Base-by-base conservation (phyloP, 2,797 vertebrate genomes). In the Enteromius paludinosus region DNA sequence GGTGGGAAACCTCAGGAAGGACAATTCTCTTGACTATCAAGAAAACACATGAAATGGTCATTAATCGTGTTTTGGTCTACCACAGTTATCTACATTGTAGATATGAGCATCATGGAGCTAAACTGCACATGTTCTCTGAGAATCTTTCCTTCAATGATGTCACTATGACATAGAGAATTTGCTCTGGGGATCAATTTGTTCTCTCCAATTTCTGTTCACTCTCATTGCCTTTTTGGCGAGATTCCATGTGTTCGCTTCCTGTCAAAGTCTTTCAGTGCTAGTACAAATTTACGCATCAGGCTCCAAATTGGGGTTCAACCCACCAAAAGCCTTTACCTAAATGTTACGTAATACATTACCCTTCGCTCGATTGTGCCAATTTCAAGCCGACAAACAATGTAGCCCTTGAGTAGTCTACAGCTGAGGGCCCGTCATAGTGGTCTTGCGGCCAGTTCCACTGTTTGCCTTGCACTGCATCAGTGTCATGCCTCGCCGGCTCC, bases 381-480 rank as follows among this genome's bases (percentile, higher is more conserved):
- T 73, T 76, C 7, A 41, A 73, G 70, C 20, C 2, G 28, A 4
- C n/a, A 28, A 87, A 90, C 89, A 89, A 89, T 88, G 78, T 54
- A 47, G 59, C 64, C 73, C 54, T 88, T 90, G 84, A 90, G 35
- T 45, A 41, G 59, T 75, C 43, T 76, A 72, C 66, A 76, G 83
- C 85, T 83, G 80, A 85, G 85, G 81, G 86, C 82, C 75, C 86
- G 82, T 81, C 81, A 86, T 85, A 83, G 78, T 79, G 84, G 77
- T 78, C 72, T 82, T 79, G 83, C 78, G 28, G 73, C 85, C 86
- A 81, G 88, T 87, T 88, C 83, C 89, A 81, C 83, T 83, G 87
- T 83, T 91, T 87, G 89, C 88, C 90, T 90, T 87, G 90, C 90
- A 92, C 87, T 35, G 88, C 85, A 78, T 84, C 79, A 83, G 79